Conservation (phyloP, 2,797 vertebrate genomes). For the Anableps anableps region DNA sequence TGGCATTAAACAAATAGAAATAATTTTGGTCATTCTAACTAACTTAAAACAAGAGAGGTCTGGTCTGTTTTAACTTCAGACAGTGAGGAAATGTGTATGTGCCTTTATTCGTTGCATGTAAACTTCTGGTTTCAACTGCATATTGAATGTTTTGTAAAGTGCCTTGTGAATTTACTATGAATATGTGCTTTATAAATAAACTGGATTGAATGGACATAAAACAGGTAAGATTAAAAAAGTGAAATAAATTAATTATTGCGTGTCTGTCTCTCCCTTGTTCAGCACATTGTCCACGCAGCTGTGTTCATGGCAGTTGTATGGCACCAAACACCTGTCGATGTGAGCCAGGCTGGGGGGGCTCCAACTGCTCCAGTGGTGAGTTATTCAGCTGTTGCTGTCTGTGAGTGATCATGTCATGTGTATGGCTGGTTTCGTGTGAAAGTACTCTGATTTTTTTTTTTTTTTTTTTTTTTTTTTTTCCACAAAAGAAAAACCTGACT, state of each 20-base stretch:
- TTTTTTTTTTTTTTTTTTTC: too few species aligned
- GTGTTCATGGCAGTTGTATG: constrained; percentile 93
- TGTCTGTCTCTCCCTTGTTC: constrained; percentile 57
- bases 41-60: too few species aligned
- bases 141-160: background rate
- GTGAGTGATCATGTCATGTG: constrained; percentile 30
- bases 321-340: constrained; percentile 99
- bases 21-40: too few species aligned
- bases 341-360: constrained; percentile 97
- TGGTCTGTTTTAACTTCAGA: too few species aligned
- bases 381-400: constrained; percentile 82
- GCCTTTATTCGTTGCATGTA: too few species aligned
- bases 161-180: background rate
- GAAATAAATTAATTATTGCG: background rate
- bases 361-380: constrained; percentile 98
- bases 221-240: background rate
- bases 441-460: too few species aligned
- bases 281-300: constrained; percentile 95
- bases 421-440: constrained; percentile 49
- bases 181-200: background rate
- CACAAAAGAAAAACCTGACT: too few species aligned
- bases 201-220: background rate
- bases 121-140: background rate
- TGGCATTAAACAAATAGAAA: too few species aligned
- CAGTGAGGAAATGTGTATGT: too few species aligned